Percentiles rank a stretch among this genome's conserved stretches.
Conservation (phyloP, 2,888 invertebrate genomes). For the Euzophera pinguis region DNA sequence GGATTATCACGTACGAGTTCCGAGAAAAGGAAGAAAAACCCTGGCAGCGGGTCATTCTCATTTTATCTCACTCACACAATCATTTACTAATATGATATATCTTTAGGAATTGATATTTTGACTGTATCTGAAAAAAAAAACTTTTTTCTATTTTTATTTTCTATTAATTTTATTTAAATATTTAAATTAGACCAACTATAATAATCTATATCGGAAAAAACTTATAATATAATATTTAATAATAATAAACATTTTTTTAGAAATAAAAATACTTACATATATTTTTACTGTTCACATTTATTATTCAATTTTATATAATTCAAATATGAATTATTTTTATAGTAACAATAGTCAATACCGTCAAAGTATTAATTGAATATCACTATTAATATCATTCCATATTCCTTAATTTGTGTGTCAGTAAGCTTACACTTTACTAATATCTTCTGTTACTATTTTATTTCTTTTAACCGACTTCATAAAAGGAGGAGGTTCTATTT, state of each 20-base stretch:
- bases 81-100: neutral
- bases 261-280: too few relatives aligned
- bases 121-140: too few relatives aligned
- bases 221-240: too few relatives aligned
- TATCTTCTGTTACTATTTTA: neutral
- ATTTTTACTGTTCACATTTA: neutral
- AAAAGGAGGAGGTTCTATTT: too few relatives aligned
- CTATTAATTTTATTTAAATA: too few relatives aligned
- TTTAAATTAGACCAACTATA: too few relatives aligned
- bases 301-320: neutral
- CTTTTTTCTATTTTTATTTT: too few relatives aligned
- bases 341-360: neutral
- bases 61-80: slow-evolving; percentile 16
- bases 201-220: too few relatives aligned
- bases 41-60: slow-evolving; percentile 57
- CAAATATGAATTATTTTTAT: neutral
- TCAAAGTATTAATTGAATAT: neutral
- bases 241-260: too few relatives aligned
- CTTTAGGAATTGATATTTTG: too few relatives aligned
- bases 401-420: neutral
- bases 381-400: neutral
- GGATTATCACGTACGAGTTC: slow-evolving; percentile 41
- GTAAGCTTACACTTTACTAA: neutral
- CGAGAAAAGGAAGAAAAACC: slow-evolving; percentile 54
- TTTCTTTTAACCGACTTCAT: too few relatives aligned